A percentile compares a stretch with the other conserved stretches of the same genome.
Conservation (phyloP, 1,140 invertebrate species). For the Lepidurus couesii region DNA sequence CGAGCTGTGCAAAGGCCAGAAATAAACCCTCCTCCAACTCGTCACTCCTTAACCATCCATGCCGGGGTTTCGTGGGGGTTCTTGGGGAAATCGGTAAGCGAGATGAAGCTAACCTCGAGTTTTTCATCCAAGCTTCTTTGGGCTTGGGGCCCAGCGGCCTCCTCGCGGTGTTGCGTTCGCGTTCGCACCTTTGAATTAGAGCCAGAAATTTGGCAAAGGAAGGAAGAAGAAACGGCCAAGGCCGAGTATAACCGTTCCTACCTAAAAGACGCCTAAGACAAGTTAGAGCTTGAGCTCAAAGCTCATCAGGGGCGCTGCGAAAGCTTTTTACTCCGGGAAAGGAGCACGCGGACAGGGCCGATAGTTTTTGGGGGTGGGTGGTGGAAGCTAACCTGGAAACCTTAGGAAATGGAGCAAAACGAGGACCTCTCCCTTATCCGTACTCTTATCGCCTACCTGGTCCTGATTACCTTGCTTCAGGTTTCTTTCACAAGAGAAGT, state of each 20-base stretch:
- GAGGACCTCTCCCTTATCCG: not conserved
- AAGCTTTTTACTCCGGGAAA: no score
- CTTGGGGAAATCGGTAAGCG: not conserved
- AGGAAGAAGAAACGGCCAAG: not conserved
- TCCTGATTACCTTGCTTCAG: not conserved
- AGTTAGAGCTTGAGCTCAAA: no score
- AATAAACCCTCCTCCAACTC: not conserved
- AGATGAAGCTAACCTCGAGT: not conserved
- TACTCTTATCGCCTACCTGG: not conserved
- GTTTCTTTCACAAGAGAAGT: not conserved
- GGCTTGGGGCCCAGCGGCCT: not conserved
- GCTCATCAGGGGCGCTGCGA: no score
- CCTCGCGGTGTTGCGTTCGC: not conserved
- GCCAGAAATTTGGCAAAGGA: not conserved
- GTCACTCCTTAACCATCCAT: not conserved
- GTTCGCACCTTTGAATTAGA: not conserved
- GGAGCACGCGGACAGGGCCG: no score
- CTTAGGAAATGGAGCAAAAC: not conserved
- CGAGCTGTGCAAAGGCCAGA: not conserved
- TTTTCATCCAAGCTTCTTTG: not conserved
- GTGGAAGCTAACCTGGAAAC: not conserved
- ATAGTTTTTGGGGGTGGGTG: no score
- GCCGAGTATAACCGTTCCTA: no score
- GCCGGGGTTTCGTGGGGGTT: not conserved
- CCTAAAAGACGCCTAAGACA: no score